phyloP scores from a whole-genome alignment of 2,888 invertebrate genomes.

The Drosophila anomalata region DNA sequence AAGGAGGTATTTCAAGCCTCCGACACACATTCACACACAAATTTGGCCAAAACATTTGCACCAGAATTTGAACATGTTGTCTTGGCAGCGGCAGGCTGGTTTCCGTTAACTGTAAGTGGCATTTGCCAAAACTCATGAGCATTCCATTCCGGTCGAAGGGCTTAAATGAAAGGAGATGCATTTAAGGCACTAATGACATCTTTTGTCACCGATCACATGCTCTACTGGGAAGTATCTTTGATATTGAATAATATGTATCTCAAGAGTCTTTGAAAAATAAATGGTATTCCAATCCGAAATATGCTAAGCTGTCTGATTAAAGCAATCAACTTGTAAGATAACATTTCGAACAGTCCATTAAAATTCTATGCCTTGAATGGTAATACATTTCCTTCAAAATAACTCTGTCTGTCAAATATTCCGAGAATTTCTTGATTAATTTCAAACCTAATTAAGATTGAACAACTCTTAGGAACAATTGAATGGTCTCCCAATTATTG shows the following conservation, averaged over 20 bases:
- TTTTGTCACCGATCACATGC: neutral
- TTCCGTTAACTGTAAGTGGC: slow-evolving; percentile 15
- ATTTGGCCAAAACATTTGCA: slow-evolving; percentile 42
- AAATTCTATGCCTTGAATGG: neutral
- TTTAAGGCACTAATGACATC: neutral
- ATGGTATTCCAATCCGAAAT: too few relatives aligned
- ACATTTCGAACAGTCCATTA: neutral
- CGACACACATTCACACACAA: slow-evolving; percentile 30
- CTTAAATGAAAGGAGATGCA: neutral
- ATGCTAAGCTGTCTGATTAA: too few relatives aligned
- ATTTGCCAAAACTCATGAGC: slow-evolving; percentile 3
- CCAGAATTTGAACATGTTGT: slow-evolving; percentile 27
- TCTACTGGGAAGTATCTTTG: neutral
- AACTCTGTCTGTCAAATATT: neutral
- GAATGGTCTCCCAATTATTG: neutral
- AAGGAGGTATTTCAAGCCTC: slow-evolving; percentile 53
- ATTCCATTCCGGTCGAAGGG: slow-evolving; percentile 15
- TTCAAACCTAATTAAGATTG: neutral
- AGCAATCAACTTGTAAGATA: too few relatives aligned
- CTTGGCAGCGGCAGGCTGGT: slow-evolving; percentile 17
- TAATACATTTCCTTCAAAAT: neutral
- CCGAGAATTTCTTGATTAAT: neutral
- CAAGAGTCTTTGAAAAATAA: too few relatives aligned
- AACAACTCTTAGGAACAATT: neutral
- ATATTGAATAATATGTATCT: too few relatives aligned